Percentiles rank a stretch among this genome's conserved stretches.
Evolutionary conservation across 2,888 invertebrate species (phyloP).

Genomic region (Hirtodrosophila alboralis): DNA sequence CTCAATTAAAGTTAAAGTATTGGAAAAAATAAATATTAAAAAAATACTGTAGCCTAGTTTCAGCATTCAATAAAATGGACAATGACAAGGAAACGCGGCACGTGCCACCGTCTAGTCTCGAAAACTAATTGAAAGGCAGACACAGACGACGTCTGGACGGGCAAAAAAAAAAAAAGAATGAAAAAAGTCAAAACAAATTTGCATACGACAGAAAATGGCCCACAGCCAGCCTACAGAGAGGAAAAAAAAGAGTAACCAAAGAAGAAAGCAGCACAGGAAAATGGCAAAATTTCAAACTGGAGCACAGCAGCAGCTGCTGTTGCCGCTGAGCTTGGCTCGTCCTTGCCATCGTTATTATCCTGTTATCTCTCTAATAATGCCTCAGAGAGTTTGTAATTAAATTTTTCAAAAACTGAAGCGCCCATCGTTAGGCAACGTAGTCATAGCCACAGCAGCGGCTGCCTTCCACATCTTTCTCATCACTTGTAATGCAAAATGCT

Average conservation of each 20-base stretch:
- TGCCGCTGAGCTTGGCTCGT: constrained; percentile 46
- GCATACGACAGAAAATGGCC: constrained; percentile 61
- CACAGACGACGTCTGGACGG: constrained; percentile 42
- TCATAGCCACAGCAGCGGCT: constrained; percentile 24
- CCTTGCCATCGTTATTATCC: constrained; percentile 80
- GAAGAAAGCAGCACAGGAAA: constrained; percentile 28
- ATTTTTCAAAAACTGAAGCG: constrained; percentile 75
- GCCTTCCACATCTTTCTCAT: constrained; percentile 25
- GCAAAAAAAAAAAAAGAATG: constrained; percentile 8
- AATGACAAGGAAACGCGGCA: constrained; percentile 46
- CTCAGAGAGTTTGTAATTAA: constrained; percentile 81
- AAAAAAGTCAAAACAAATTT: constrained; percentile 64
- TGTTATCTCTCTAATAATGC: constrained; percentile 81
- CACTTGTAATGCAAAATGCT: constrained; percentile 40
- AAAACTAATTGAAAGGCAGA: constrained; percentile 79
- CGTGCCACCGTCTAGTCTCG: constrained; percentile 70
- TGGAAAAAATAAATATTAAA: background rate
- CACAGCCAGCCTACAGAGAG: constrained; percentile 48
- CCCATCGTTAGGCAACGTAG: constrained; percentile 51
- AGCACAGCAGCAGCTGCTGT: constrained; percentile 57
- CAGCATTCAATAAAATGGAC: constrained; percentile 44
- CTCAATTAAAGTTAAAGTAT: constrained; percentile 43
- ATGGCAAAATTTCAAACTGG: constrained; percentile 48
- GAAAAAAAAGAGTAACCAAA: constrained; percentile 35
- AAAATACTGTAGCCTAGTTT: constrained; percentile 45